A percentile compares a stretch with the other conserved stretches of the same genome.
Evolutionary conservation across 2,113 vertebrate species (phyloP).

Genomic region (Panurus biarmicus): DNA sequence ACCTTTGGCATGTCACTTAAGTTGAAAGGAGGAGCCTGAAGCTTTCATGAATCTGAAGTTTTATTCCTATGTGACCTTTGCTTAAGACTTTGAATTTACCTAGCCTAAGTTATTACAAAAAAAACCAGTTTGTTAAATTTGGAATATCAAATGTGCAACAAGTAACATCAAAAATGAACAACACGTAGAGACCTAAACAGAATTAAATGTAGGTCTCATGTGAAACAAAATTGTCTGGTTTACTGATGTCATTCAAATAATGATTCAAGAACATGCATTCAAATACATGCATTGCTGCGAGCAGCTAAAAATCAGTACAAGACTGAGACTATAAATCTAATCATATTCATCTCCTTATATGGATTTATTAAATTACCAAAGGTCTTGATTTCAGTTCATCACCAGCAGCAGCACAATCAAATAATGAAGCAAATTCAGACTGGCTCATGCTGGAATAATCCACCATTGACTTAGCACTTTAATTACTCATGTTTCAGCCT

Average conservation of each 20-base stretch:
- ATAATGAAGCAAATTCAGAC: conserved; percentile 23
- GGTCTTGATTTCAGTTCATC: conserved; percentile 17
- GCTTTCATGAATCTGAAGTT: neutral
- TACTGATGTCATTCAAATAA: neutral
- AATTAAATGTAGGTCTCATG: neutral
- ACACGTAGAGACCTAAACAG: neutral
- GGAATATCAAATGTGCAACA: neutral
- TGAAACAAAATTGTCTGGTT: neutral
- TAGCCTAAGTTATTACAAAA: neutral
- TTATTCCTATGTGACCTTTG: neutral
- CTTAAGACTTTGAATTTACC: neutral
- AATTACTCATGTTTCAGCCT: neutral
- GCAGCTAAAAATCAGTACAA: neutral
- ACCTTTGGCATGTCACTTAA: neutral
- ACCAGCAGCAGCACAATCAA: neutral
- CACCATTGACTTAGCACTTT: neutral
- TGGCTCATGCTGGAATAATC: neutral
- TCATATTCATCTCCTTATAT: neutral
- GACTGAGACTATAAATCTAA: neutral
- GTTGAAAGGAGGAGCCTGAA: neutral
- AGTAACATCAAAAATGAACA: neutral
- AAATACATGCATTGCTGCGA: neutral
- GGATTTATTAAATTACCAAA: conserved; percentile 30
- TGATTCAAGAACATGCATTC: neutral
- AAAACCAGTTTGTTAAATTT: neutral